These are phyloP conservation scores for Noctua fimbriata DNA, from an alignment of 2,888 invertebrate genomes.

Conservation along the genomic window DNA sequence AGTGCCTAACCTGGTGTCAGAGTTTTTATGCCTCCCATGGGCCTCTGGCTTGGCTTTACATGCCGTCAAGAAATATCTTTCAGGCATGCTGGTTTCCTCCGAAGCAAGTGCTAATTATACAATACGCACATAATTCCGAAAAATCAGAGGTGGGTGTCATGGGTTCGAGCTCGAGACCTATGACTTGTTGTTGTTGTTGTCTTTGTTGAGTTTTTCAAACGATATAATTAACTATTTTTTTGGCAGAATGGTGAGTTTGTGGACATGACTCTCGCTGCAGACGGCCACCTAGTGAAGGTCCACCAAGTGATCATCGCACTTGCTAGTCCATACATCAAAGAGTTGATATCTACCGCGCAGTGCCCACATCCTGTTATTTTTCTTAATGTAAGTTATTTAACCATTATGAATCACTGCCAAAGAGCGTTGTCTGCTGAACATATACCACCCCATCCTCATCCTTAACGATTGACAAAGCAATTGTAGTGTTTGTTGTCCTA, in stretches of 20 bases:
- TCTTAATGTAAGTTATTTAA: conserved; percentile 79
- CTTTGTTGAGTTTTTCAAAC: not conserved
- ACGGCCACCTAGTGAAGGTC: conserved; percentile 86
- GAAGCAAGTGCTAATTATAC: no score
- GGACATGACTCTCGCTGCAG: conserved; percentile 87
- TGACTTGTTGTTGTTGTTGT: no score
- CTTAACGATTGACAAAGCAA: not conserved
- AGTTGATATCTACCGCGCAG: conserved; percentile 81
- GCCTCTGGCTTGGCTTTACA: no score
- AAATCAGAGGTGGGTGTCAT: no score
- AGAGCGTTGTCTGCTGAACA: not conserved
- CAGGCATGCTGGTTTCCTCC: no score
- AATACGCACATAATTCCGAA: no score
- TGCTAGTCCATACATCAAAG: conserved; percentile 87
- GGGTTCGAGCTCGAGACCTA: no score
- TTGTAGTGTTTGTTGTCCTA: not conserved
- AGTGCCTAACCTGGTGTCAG: no score
- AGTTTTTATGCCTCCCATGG: no score
- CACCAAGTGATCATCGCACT: conserved; percentile 86
- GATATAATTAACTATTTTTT: conserved; percentile 1
- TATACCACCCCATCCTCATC: not conserved
- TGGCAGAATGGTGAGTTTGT: conserved; percentile 87
- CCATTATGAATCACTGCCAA: conserved; percentile 1
- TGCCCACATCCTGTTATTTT: conserved; percentile 86
- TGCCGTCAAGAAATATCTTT: no score